These are phyloP conservation scores for Polydrusus tereticollis DNA, from an alignment of 2,888 invertebrate genomes.

Conservation along the genomic window DNA sequence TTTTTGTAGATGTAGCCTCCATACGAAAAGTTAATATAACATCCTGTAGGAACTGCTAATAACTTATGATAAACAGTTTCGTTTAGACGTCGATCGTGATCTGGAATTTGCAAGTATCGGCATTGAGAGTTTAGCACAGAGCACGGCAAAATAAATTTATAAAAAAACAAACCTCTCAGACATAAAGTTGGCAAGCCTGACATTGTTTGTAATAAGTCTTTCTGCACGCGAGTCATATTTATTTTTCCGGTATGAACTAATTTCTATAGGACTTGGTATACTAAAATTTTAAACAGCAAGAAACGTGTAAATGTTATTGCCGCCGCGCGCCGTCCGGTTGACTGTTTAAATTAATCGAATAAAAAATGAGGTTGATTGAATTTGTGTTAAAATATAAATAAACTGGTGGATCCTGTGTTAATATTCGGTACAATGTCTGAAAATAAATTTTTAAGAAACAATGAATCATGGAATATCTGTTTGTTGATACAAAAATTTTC, in stretches of 20 bases:
- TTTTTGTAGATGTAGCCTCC: constrained; percentile 10
- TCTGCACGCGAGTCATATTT: constrained; percentile 26
- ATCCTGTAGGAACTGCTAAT: constrained; percentile 5
- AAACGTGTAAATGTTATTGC: neutral
- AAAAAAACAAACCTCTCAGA: constrained; percentile 29
- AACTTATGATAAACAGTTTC: constrained; percentile 20
- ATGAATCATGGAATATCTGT: no score
- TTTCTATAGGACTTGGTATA: constrained; percentile 6
- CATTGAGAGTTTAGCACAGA: neutral
- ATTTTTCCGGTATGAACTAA: constrained; percentile 20
- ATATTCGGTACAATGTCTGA: constrained; percentile 3
- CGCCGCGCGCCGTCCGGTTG: neutral
- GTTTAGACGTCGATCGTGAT: constrained; percentile 11
- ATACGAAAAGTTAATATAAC: constrained; percentile 10
- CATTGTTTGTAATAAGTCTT: constrained; percentile 36
- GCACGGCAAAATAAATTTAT: constrained; percentile 26
- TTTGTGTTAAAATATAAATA: constrained; percentile 10
- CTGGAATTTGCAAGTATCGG: constrained; percentile 19
- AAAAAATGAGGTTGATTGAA: constrained; percentile 26
- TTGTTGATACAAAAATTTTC: neutral
- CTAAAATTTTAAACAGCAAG: constrained; percentile 28
- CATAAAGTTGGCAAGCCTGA: constrained; percentile 24
- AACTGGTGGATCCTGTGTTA: constrained; percentile 4
- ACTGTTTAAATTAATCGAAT: constrained; percentile 16
- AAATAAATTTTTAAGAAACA: neutral